These are phyloP conservation scores for Parauchenoglanis punctatus DNA, from an alignment of 2,797 vertebrate species.

Conservation along the genomic window DNA sequence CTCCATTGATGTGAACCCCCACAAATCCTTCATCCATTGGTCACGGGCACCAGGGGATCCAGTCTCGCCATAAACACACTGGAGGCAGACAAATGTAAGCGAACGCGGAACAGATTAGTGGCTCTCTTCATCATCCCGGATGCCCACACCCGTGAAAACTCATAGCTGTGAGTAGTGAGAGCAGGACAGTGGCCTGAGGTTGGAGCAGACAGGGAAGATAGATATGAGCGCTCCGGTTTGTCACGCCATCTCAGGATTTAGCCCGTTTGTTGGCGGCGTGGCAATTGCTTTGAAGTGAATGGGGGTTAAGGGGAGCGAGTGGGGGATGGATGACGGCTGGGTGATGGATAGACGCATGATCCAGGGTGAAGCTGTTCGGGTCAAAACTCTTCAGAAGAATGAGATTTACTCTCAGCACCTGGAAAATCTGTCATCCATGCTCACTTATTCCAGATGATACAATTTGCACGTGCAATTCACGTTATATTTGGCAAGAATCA, in stretches of 20 bases:
- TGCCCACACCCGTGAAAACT: slow-evolving; percentile 13
- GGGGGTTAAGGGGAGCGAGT: slow-evolving; percentile 55
- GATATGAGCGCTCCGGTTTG: slow-evolving; percentile 43
- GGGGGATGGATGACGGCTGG: slow-evolving; percentile 59
- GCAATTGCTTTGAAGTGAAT: slow-evolving; percentile 71
- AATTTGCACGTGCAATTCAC: neutral
- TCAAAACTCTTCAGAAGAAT: slow-evolving; percentile 65
- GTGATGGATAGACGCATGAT: slow-evolving; percentile 66
- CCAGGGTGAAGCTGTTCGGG: slow-evolving; percentile 62
- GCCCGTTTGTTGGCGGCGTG: slow-evolving; percentile 51
- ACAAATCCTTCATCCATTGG: slow-evolving; percentile 63
- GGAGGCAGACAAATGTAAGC: slow-evolving; percentile 54
- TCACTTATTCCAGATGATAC: slow-evolving; percentile 21
- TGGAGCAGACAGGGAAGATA: slow-evolving; percentile 37
- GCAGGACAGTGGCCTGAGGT: slow-evolving; percentile 14
- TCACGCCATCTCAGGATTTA: slow-evolving; percentile 39
- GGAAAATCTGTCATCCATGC: slow-evolving; percentile 56
- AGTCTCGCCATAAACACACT: slow-evolving; percentile 51
- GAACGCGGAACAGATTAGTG: slow-evolving; percentile 62
- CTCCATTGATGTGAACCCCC: slow-evolving; percentile 43
- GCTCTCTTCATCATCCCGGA: slow-evolving; percentile 54
- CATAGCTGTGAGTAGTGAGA: slow-evolving; percentile 11
- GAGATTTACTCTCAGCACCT: slow-evolving; percentile 74
- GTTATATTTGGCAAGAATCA: neutral
- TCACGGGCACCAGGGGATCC: slow-evolving; percentile 60